Conservation (phyloP, 2,888 invertebrate species). For the Amphipoea oculea region DNA sequence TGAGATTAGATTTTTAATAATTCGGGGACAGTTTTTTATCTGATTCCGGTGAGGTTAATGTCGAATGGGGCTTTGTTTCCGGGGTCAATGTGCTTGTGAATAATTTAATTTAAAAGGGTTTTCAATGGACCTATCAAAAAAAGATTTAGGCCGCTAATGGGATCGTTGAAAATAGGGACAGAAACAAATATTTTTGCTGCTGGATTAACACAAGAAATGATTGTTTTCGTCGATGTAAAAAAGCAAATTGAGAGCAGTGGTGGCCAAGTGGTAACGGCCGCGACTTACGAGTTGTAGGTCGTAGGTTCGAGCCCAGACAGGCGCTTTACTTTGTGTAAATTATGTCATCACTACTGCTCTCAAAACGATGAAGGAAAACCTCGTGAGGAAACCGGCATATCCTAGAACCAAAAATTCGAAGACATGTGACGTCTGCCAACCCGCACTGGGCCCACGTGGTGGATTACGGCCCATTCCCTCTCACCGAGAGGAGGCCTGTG, state of each 20-base stretch:
- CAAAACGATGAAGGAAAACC: too few relatives aligned
- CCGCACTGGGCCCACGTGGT: too few relatives aligned
- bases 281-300: too few relatives aligned
- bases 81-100: conserved; percentile 30
- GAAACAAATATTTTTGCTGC: background rate
- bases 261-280: too few relatives aligned
- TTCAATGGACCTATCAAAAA: conserved; percentile 29
- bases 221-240: background rate
- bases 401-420: too few relatives aligned
- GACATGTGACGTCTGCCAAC: too few relatives aligned
- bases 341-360: too few relatives aligned
- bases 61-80: conserved; percentile 19
- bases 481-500: too few relatives aligned
- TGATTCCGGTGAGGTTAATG: conserved; percentile 24
- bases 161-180: background rate
- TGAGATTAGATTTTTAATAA: conserved; percentile 52
- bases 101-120: conserved; percentile 40
- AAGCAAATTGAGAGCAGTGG: background rate
- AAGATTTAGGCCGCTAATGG: conserved; percentile 28
- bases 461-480: too few relatives aligned
- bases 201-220: background rate
- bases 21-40: conserved; percentile 46
- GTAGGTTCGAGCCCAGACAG: too few relatives aligned
- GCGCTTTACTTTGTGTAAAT: too few relatives aligned
- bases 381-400: too few relatives aligned